phyloP scores from a whole-genome alignment of 2,797 vertebrate genomes.

The Cheirogaleus major region DNA sequence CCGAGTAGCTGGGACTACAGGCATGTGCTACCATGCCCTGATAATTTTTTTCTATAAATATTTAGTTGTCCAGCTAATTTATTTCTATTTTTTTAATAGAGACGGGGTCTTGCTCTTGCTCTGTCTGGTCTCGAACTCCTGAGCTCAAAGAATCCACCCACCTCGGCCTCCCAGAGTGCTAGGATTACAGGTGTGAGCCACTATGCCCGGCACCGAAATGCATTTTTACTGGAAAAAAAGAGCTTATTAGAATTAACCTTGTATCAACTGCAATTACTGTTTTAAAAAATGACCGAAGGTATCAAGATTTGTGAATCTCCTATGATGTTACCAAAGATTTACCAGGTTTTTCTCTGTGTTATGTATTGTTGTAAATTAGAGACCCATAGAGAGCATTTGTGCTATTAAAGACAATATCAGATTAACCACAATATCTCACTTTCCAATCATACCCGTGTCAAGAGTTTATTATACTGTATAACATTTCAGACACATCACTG shows the following conservation, averaged over 20 bases:
- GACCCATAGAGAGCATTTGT: neutral
- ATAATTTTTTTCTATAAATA: too few species aligned
- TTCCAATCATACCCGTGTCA: neutral
- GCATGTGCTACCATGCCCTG: too few species aligned
- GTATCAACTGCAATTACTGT: neutral
- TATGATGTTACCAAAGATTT: neutral
- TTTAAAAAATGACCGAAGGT: neutral
- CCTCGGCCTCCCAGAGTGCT: too few species aligned
- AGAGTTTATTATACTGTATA: neutral
- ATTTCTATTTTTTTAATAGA: too few species aligned
- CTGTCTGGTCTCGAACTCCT: too few species aligned
- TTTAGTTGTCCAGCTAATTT: too few species aligned
- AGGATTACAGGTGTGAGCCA: too few species aligned
- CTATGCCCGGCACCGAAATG: neutral
- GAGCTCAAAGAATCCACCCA: fast-evolving
- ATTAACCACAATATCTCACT: neutral
- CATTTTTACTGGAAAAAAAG: neutral
- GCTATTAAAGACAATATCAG: neutral
- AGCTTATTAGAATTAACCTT: neutral
- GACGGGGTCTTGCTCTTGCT: too few species aligned
- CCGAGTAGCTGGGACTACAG: too few species aligned
- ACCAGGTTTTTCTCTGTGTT: neutral
- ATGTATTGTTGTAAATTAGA: neutral
- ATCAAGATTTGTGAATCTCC: neutral
- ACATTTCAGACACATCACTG: neutral